A percentile compares a stretch with the other conserved stretches of the same genome.
These are phyloP conservation scores for Hirundichthys speculiger DNA, from an alignment of 2,113 vertebrate genomes.

Conservation along the genomic window DNA sequence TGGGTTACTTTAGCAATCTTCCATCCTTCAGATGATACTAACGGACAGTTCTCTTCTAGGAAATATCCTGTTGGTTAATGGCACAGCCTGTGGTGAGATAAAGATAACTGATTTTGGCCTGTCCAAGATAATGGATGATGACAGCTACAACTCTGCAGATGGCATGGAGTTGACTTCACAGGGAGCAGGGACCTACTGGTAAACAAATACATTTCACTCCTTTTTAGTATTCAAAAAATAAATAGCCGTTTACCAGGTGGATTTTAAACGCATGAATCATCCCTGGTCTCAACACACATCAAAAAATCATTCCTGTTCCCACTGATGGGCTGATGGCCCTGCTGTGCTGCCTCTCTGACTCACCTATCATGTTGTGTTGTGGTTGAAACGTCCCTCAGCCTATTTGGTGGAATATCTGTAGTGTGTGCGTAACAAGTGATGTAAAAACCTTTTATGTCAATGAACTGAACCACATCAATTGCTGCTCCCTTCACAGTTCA, in stretches of 20 bases:
- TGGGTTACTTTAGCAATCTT: neutral
- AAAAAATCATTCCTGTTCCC: too few species aligned
- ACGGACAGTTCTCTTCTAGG: constrained; percentile 70
- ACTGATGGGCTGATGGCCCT: too few species aligned
- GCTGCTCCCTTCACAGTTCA: too few species aligned
- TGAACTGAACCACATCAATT: too few species aligned
- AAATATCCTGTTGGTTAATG: constrained; percentile 96
- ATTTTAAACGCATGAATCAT: too few species aligned
- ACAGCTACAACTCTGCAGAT: constrained; percentile 93
- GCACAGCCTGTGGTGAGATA: constrained; percentile 94
- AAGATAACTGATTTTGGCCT: constrained; percentile 97
- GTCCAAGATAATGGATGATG: constrained; percentile 97
- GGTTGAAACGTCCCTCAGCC: too few species aligned
- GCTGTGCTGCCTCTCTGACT: too few species aligned
- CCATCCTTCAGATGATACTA: neutral
- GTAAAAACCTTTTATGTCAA: too few species aligned
- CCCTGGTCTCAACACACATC: too few species aligned
- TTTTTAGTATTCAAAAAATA: constrained; percentile 4
- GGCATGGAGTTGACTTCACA: constrained; percentile 96
- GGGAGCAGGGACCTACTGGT: constrained; percentile 96
- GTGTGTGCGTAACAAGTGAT: too few species aligned
- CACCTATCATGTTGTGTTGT: too few species aligned
- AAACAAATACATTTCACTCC: constrained; percentile 12
- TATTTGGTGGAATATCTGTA: too few species aligned
- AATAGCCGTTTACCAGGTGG: neutral